Base-by-base conservation (phyloP, 2,797 vertebrate species). In the Phalanger gymnotis region DNA sequence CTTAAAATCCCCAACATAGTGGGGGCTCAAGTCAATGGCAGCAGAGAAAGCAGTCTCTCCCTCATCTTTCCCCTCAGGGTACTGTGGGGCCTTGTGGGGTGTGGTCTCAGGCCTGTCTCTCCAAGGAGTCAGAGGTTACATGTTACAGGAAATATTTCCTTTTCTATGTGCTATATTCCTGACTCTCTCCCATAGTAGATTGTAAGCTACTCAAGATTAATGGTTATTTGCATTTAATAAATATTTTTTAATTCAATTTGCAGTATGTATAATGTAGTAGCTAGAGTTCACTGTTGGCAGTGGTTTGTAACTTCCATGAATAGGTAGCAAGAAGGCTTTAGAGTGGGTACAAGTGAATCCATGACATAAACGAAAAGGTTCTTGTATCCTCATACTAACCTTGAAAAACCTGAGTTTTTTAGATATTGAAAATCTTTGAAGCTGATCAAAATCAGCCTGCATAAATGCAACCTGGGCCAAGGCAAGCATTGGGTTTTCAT, bases 211-310 rank as follows among this genome's bases (percentile, higher is more conserved):
- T 81, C 19, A 47, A 27, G 40, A 47, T 7, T 2, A 25, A 7
- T 27, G 22, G 0, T 9, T 10, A 81, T 81, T 22, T 22, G n/a
- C 73, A 27, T 4, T 81, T 81, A 47, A 81, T 81, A 47, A 81
- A 81, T 7, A 47, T 81, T 25, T 25, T 5, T 81, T 47, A 81
- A 47, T 81, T 81, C 9, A 47, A 47, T 97, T 98, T 98, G 92
- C 95, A 97, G 97, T 97, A 97, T 90, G 92, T 40, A 40, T 97
- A 97, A 97, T 97, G 98, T 97, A 97, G 90, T 96, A 96, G 93
- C 94, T 98, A 94, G 94, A 97, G 95, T 96, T 98, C 97, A 94
- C 7, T 61, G 95, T 95, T 97, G 92, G 93, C 95, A 96, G 87
- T 54, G 0, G 0, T 91, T 96, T 9, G 0, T 0, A 0, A 90